These are phyloP conservation scores for Mallateleia sp. DNA, from an alignment of 2,888 invertebrate species.

Conservation along the genomic window DNA sequence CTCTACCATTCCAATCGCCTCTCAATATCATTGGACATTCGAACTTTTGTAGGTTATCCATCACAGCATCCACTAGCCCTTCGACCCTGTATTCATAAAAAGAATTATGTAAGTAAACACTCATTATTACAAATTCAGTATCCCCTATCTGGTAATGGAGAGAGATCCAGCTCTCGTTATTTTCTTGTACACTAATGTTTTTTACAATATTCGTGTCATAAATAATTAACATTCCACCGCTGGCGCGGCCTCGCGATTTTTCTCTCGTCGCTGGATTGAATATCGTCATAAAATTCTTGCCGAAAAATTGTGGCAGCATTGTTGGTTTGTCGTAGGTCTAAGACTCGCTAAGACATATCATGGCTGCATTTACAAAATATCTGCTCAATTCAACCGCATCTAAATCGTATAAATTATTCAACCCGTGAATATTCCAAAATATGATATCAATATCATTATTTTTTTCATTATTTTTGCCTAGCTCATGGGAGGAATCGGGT, in stretches of 20 bases:
- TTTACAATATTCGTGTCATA: not conserved
- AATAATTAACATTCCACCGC: slow-evolving; percentile 12
- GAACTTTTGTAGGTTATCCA: not conserved
- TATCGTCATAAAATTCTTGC: not conserved
- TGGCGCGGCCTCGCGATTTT: slow-evolving; percentile 10
- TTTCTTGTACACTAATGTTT: not conserved
- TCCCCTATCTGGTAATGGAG: not conserved
- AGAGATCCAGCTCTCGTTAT: slow-evolving; percentile 15
- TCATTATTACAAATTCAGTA: not conserved
- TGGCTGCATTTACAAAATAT: not conserved
- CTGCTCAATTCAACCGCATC: not conserved
- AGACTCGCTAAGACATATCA: slow-evolving; percentile 15
- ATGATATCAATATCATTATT: too few species aligned
- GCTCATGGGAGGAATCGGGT: too few species aligned
- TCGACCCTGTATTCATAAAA: slow-evolving; percentile 11
- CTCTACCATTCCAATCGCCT: slow-evolving; percentile 16
- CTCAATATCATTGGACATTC: slow-evolving; percentile 3
- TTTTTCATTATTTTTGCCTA: too few species aligned
- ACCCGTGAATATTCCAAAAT: slow-evolving; percentile 32
- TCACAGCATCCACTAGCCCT: not conserved
- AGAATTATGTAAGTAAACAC: not conserved
- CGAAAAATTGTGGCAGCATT: not conserved
- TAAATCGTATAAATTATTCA: slow-evolving; percentile 32
- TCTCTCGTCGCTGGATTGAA: slow-evolving; percentile 18
- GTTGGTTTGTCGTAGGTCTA: not conserved